Percentiles rank a stretch among this genome's conserved stretches.
These are phyloP conservation scores for Hartigia nigra DNA, from an alignment of 2,888 invertebrate species.

Conservation along the genomic window DNA sequence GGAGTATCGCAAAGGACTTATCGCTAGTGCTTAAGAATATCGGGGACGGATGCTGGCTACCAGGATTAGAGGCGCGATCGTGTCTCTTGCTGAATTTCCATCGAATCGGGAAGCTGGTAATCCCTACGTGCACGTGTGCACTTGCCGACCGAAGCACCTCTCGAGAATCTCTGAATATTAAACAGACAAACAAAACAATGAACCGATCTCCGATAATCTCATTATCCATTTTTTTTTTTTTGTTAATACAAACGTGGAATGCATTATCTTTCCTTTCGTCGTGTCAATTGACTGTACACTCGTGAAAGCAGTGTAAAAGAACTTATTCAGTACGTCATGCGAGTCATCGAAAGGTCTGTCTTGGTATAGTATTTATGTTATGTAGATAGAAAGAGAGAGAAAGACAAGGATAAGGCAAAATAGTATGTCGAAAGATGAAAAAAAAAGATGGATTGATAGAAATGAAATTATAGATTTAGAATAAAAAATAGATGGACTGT, in stretches of 20 bases:
- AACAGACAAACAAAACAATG: constrained; percentile 11
- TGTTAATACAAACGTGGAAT: constrained; percentile 27
- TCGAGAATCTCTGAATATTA: neutral
- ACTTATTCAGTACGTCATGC: neutral
- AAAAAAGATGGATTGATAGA: constrained; percentile 4
- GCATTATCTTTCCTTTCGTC: constrained; percentile 32
- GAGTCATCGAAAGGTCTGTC: neutral
- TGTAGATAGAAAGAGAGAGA: neutral
- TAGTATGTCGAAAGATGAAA: neutral
- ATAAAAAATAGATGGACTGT: neutral
- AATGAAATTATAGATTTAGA: neutral
- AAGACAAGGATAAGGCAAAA: neutral
- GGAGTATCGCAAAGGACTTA: constrained; percentile 10
- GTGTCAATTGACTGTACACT: neutral
- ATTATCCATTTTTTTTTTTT: constrained; percentile 18
- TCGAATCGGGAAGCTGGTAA: neutral
- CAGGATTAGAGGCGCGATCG: neutral
- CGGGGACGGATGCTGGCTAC: constrained; percentile 11
- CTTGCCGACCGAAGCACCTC: neutral
- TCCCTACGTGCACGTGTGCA: neutral
- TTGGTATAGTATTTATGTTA: neutral
- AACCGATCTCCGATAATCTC: constrained; percentile 23
- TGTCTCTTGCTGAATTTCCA: neutral
- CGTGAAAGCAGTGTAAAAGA: neutral
- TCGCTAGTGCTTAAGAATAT: constrained; percentile 9